Evolutionary conservation across 2,888 invertebrate species (phyloP), one percentile per base, ranked within the genome.

Genomic region (Geotrupes spiniger): DNA sequence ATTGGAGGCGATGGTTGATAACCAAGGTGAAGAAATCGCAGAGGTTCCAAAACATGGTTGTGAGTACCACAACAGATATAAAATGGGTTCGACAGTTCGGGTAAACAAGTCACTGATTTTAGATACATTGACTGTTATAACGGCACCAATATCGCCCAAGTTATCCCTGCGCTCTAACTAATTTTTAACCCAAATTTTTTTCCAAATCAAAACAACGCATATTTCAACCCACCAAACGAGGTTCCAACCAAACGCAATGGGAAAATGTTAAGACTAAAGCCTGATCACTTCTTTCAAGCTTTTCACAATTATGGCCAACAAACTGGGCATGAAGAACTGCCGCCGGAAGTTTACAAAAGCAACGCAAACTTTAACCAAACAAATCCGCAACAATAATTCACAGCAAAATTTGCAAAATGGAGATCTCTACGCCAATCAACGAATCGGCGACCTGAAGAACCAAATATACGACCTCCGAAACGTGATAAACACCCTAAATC

Each of bases 381-480:
- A 43, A 33, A 39, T 48, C 4, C 39, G 31, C 27, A 36, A 25
- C 26, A 43, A 43, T 12, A 21, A 59, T 65, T 41, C 51, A 54
- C 50, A 40, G 45, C 51, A 48, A 47, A 44, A 39, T 52, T 31
- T 51, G 44, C 9, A 47, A 16, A 41, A 42, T 50, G 28, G 42
- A 27, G 51, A 43, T 45, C 10, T 56, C 17, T 56, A 57, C 41
- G 27, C 55, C 33, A 46, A 54, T 14, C 51, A 56, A 29, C 55
- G 57, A 36, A 57, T 66, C 6, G 56, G 59, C 9, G 68, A 69
- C 21, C 49, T 72, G 27, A 65, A 59, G 40, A 54, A 53, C 2
- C 66, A 72, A 58, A 68, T 71, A 25, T 59, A 64, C 37, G 57
- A 56, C 14, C 53, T 71, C 21, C 66, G 70, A 54, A 60, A 51